phyloP scores from a whole-genome alignment of 2,797 vertebrate species.

The Heliangelus exortis region DNA sequence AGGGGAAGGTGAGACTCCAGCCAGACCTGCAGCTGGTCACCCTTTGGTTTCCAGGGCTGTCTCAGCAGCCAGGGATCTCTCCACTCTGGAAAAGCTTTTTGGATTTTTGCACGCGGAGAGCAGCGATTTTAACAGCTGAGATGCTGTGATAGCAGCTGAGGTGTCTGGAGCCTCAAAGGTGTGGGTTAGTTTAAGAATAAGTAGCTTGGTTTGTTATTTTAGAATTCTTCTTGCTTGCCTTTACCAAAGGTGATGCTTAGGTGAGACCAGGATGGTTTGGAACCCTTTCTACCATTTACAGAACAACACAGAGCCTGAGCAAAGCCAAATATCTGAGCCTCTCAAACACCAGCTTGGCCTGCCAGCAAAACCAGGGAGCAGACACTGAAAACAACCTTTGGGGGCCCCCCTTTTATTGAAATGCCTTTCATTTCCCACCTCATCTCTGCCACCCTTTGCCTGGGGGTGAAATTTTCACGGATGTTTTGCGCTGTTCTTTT shows the following conservation, averaged over 20 bases:
- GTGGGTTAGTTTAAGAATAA: not conserved
- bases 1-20: not conserved
- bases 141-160: accelerated
- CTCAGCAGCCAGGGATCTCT: not conserved
- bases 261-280: not conserved
- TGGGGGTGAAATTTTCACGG: not conserved
- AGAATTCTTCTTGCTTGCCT: not conserved
- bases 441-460: not conserved
- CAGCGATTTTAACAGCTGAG: not conserved
- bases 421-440: not conserved
- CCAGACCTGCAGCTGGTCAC: no score
- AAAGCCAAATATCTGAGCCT: not conserved
- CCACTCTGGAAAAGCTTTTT: not conserved
- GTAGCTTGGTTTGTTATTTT: not conserved
- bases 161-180: not conserved
- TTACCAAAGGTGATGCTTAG: not conserved
- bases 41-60: not conserved
- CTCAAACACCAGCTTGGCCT: not conserved
- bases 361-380: not conserved
- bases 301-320: not conserved
- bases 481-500: not conserved
- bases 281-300: not conserved
- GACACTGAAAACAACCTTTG: not conserved
- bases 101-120: not conserved
- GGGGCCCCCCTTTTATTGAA: no score